Evolutionary conservation across 2,888 invertebrate species (phyloP).

Genomic region (Myathropa florea): DNA sequence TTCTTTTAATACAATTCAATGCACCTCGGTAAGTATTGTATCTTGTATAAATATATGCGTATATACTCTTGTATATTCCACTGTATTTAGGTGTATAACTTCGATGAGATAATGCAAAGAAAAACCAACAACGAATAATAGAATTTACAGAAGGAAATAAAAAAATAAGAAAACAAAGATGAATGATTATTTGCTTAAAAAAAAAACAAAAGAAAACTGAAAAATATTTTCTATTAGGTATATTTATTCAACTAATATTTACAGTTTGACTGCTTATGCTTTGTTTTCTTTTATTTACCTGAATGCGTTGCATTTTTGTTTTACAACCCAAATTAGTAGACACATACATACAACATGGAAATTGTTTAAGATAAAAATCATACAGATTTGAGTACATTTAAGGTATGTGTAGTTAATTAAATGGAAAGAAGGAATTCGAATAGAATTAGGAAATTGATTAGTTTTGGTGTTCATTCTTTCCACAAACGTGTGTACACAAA

Average conservation of each 20-base stretch:
- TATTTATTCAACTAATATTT: slow-evolving; percentile 47
- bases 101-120: neutral
- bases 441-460: neutral
- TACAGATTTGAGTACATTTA: neutral
- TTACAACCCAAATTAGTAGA: slow-evolving; percentile 56
- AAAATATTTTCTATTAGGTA: slow-evolving; percentile 17
- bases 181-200: neutral
- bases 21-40: slow-evolving; percentile 24
- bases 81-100: slow-evolving; percentile 9
- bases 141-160: neutral
- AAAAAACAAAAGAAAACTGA: neutral
- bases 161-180: neutral
- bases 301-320: slow-evolving; percentile 46
- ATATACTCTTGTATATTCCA: slow-evolving; percentile 2
- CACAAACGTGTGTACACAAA: slow-evolving; percentile 18
- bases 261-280: slow-evolving; percentile 25
- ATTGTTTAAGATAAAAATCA: neutral
- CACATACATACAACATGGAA: slow-evolving; percentile 4
- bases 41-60: slow-evolving; percentile 11
- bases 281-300: slow-evolving; percentile 40
- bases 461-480: neutral
- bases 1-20: slow-evolving; percentile 21
- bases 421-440: slow-evolving; percentile 17
- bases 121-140: neutral
- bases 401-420: neutral